Evolutionary conservation across 2,797 vertebrate genomes (phyloP).

Genomic region (Setipinna tenuifilis): DNA sequence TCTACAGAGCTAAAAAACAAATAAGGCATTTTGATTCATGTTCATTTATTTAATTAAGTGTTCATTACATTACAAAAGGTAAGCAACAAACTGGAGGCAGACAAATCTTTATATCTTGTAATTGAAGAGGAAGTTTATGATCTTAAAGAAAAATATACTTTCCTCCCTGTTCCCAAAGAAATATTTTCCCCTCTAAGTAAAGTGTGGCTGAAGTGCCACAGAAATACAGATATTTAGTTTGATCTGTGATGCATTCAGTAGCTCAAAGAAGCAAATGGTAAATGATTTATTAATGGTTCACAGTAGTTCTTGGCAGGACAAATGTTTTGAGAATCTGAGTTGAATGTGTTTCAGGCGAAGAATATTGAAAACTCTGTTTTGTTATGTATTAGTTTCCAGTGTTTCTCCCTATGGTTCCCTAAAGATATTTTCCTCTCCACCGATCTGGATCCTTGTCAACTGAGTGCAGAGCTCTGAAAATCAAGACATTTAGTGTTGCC

Average conservation of each 20-base stretch:
- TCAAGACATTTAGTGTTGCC: conserved; percentile 13
- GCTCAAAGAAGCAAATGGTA: conserved; percentile 61
- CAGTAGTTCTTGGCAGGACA: conserved; percentile 69
- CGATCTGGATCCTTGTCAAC: conserved; percentile 58
- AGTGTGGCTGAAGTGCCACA: conserved; percentile 50
- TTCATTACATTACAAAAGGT: not conserved
- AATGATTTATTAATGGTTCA: conserved; percentile 74
- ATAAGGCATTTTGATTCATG: conserved; percentile 6
- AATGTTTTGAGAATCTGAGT: conserved; percentile 62
- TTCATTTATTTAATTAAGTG: not conserved
- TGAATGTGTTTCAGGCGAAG: conserved; percentile 68
- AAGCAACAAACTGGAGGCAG: not conserved
- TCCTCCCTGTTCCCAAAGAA: conserved; percentile 34
- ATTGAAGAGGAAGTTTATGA: conserved; percentile 24
- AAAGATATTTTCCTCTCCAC: conserved; percentile 62
- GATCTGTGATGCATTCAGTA: conserved; percentile 65
- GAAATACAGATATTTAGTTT: conserved; percentile 49
- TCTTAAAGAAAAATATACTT: not conserved
- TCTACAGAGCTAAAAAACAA: not conserved
- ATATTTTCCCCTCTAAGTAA: conserved; percentile 42
- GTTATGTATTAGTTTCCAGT: conserved; percentile 63
- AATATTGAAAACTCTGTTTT: conserved; percentile 62
- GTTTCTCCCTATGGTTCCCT: conserved; percentile 65
- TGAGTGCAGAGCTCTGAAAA: conserved; percentile 44
- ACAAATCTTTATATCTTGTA: conserved; percentile 14